phyloP scores from a whole-genome alignment of 2,797 vertebrate genomes.

The Pipistrellus kuhlii region DNA sequence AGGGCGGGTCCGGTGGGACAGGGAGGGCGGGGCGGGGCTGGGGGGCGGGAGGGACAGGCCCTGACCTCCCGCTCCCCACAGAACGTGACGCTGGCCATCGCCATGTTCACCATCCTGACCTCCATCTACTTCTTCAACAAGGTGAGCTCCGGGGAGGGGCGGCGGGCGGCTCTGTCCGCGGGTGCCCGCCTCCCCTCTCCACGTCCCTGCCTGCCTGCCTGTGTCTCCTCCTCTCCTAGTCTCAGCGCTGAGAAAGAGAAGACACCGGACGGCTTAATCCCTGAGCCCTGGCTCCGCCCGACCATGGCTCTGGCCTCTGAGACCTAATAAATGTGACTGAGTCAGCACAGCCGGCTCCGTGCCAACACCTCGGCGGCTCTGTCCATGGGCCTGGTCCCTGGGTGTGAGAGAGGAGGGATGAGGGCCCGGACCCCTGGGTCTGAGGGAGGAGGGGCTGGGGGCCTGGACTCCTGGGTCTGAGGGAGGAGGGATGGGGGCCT shows the following conservation, averaged over 20 bases:
- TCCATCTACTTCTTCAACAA: constrained; percentile 84
- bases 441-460: background rate
- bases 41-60: too few species aligned
- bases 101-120: constrained; percentile 72
- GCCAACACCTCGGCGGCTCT: background rate
- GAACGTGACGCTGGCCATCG: constrained; percentile 79
- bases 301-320: constrained; percentile 31
- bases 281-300: background rate
- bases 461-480: background rate
- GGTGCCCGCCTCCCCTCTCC: background rate
- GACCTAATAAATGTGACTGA: constrained; percentile 75
- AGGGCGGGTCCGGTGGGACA: background rate
- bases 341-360: background rate
- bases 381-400: background rate
- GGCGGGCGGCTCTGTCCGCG: rapidly evolving
- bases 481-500: background rate
- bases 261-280: background rate
- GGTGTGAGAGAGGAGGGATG: background rate
- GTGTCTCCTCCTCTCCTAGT: constrained; percentile 49
- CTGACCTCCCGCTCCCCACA: constrained; percentile 63
- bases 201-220: background rate
- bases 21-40: background rate
- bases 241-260: constrained; percentile 76
- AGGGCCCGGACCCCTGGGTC: background rate
- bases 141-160: constrained; percentile 13